A percentile compares a stretch with the other conserved stretches of the same genome.
Evolutionary conservation across 2,888 invertebrate genomes (phyloP).

Genomic region (Erebia ligea): DNA sequence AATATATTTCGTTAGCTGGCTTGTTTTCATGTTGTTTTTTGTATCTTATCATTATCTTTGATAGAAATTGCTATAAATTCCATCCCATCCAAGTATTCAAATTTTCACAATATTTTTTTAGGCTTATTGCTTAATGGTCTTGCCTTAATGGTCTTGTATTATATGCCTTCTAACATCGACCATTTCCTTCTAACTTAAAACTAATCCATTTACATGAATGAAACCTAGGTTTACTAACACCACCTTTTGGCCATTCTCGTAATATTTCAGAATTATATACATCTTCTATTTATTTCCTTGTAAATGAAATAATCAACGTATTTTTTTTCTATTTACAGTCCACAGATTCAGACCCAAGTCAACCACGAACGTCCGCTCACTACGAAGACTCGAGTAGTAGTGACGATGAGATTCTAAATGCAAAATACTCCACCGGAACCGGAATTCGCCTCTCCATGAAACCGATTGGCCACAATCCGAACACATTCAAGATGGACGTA

Average conservation of each 20-base stretch:
- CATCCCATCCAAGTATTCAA: background rate
- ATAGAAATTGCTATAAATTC: background rate
- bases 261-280: background rate
- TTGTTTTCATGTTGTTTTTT: background rate
- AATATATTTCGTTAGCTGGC: background rate
- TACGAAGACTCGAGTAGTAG: constrained; percentile 73
- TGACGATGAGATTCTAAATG: constrained; percentile 72
- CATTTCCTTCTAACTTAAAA: background rate
- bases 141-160: background rate
- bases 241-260: background rate
- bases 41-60: background rate
- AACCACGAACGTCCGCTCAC: constrained; percentile 61
- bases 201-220: background rate
- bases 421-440: constrained; percentile 57
- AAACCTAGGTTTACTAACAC: background rate
- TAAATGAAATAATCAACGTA: background rate
- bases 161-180: too few relatives aligned
- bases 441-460: constrained; percentile 72
- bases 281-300: background rate
- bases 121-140: background rate
- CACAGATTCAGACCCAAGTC: constrained; percentile 67
- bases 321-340: constrained; percentile 53
- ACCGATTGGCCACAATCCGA: constrained; percentile 65
- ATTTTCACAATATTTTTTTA: background rate
- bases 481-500: constrained; percentile 71